Evolutionary conservation across 1,140 invertebrate genomes (phyloP).

Genomic region (Arion vulgaris): DNA sequence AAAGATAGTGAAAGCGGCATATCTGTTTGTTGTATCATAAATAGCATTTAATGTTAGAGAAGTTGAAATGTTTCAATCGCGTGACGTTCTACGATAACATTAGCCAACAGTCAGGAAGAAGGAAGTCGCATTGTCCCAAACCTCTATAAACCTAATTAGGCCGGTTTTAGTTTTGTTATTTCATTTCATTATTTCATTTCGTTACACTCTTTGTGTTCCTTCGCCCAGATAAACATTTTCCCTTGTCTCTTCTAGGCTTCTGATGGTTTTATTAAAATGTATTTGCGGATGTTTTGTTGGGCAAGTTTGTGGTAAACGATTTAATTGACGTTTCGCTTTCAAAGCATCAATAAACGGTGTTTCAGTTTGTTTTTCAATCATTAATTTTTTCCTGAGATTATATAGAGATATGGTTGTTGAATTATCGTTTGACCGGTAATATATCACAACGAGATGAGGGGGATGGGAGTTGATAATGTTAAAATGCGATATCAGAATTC

Average conservation of each 20-base stretch:
- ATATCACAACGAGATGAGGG: background rate
- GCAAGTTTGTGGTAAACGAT: conserved; percentile 8
- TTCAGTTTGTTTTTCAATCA: conserved; percentile 2
- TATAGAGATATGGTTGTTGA: background rate
- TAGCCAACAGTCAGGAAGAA: background rate
- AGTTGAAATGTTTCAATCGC: conserved; percentile 5
- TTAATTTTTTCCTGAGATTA: background rate
- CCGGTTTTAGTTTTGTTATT: conserved; percentile 20
- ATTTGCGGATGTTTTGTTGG: background rate
- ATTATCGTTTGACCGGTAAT: background rate
- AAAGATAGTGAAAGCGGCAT: conserved; percentile 3
- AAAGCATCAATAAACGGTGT: conserved; percentile 6
- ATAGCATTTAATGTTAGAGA: conserved; percentile 11
- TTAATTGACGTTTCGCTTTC: background rate
- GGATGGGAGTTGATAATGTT: background rate
- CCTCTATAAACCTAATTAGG: conserved; percentile 30
- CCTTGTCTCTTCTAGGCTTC: background rate
- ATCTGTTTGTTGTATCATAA: conserved; percentile 10
- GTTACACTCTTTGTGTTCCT: conserved; percentile 6
- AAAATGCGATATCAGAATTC: background rate
- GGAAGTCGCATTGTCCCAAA: conserved; percentile 22
- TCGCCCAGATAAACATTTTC: background rate
- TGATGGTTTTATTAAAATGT: conserved; percentile 12
- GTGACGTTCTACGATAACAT: conserved; percentile 17
- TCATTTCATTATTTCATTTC: conserved; percentile 13